Conservation (phyloP, 1,140 invertebrate genomes). For the Ceratina japonica region DNA sequence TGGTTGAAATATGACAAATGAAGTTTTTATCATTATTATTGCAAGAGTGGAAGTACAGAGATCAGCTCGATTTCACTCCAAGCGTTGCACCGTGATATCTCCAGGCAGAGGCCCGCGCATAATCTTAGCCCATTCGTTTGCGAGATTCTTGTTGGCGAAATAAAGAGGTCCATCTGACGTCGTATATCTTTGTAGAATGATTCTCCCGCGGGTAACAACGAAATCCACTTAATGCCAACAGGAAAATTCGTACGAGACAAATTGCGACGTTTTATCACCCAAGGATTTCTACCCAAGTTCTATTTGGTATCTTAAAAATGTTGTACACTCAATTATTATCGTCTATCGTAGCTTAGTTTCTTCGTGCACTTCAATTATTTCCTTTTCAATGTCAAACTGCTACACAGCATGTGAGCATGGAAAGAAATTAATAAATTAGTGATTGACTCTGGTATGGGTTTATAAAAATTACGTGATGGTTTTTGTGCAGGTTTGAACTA, state of each 20-base stretch:
- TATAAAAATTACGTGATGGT: too few species aligned
- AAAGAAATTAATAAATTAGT: background rate
- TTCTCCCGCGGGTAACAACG: conserved; percentile 18
- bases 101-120: background rate
- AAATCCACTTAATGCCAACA: conserved; percentile 31
- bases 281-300: too few species aligned
- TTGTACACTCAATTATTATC: too few species aligned
- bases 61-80: too few species aligned
- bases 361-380: background rate
- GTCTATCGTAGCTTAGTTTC: background rate
- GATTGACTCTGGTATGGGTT: background rate
- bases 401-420: background rate
- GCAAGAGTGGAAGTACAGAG: too few species aligned
- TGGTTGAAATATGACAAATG: too few species aligned
- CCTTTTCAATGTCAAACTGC: background rate
- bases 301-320: background rate
- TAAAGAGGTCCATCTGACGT: background rate
- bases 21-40: too few species aligned
- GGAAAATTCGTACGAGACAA: conserved; percentile 27
- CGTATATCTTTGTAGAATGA: conserved; percentile 30
- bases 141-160: background rate
- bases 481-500: too few species aligned
- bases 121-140: conserved; percentile 14
- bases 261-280: conserved; percentile 32
- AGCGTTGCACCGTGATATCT: too few species aligned